Conservation (phyloP, 1,140 invertebrate genomes). For the Lycorma delicatula region DNA sequence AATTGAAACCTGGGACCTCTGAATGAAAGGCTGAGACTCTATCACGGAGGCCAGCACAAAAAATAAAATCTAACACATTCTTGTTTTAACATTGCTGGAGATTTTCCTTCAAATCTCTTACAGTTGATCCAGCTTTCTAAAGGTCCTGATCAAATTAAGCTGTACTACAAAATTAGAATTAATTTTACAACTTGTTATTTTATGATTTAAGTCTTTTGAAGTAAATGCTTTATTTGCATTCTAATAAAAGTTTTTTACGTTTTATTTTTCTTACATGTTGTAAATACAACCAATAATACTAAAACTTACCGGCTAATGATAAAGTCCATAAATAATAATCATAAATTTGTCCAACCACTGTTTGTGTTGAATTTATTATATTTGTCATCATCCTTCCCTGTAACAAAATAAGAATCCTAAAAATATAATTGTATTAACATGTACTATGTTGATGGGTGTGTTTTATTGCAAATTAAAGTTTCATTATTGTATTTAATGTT, state of each 20-base stretch:
- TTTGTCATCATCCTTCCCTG: constrained; percentile 41
- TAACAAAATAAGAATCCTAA: constrained; percentile 24
- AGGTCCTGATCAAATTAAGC: no score
- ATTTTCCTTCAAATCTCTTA: no score
- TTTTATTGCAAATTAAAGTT: no score
- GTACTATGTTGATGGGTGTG: no score
- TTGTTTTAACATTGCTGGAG: no score
- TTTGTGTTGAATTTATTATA: constrained; percentile 52
- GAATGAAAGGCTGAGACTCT: no score
- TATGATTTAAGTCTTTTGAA: neutral
- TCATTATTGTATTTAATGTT: no score
- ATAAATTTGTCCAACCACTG: constrained; percentile 48
- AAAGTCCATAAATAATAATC: constrained; percentile 63
- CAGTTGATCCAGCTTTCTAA: no score
- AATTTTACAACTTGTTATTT: neutral
- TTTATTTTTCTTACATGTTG: neutral
- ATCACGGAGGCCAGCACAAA: no score
- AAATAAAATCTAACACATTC: no score
- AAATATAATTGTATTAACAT: no score
- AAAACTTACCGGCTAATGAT: constrained; percentile 50
- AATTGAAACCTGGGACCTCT: no score
- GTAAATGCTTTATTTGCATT: neutral
- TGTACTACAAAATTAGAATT: neutral
- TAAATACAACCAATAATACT: neutral
- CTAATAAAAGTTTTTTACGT: neutral